Conservation (phyloP, 2,888 invertebrate genomes). For the Lithophane leautieri region DNA sequence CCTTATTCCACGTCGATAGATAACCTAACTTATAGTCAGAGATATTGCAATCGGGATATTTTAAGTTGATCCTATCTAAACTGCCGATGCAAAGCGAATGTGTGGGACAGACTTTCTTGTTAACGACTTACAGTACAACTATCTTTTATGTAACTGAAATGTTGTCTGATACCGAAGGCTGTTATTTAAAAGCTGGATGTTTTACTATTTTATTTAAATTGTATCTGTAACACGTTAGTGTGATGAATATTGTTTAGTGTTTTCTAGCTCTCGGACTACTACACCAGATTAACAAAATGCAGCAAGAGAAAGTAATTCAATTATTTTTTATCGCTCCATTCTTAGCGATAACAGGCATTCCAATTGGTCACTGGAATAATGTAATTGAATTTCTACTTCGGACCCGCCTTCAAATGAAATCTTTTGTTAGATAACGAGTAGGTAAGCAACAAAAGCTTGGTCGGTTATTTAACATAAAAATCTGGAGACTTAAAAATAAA, state of each 20-base stretch:
- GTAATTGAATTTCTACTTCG: conserved; percentile 37
- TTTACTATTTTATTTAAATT: conserved; percentile 50
- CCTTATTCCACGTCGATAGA: conserved; percentile 75
- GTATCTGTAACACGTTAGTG: conserved; percentile 34
- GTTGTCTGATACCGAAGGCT: conserved; percentile 68
- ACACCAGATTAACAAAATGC: conserved; percentile 22
- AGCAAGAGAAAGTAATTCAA: conserved; percentile 37
- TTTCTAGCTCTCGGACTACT: conserved; percentile 28
- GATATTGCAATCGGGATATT: conserved; percentile 78
- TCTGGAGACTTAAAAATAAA: conserved; percentile 19
- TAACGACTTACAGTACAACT: conserved; percentile 78
- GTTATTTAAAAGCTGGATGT: conserved; percentile 57
- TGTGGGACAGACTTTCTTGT: conserved; percentile 83
- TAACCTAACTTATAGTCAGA: conserved; percentile 72
- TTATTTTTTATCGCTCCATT: conserved; percentile 35
- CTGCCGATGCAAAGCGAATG: conserved; percentile 78
- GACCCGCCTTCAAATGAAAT: conserved; percentile 6
- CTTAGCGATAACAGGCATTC: conserved; percentile 27
- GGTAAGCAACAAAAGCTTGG: conserved; percentile 24
- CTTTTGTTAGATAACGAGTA: conserved; percentile 44
- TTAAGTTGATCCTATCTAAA: conserved; percentile 80
- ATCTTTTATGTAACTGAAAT: conserved; percentile 77
- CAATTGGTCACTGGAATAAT: conserved; percentile 33
- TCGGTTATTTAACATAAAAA: conserved; percentile 42
- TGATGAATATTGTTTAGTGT: conserved; percentile 33